Evolutionary conservation across 2,113 vertebrate species (phyloP), one percentile per base, ranked within the genome.

Genomic region (Menura novaehollandiae): DNA sequence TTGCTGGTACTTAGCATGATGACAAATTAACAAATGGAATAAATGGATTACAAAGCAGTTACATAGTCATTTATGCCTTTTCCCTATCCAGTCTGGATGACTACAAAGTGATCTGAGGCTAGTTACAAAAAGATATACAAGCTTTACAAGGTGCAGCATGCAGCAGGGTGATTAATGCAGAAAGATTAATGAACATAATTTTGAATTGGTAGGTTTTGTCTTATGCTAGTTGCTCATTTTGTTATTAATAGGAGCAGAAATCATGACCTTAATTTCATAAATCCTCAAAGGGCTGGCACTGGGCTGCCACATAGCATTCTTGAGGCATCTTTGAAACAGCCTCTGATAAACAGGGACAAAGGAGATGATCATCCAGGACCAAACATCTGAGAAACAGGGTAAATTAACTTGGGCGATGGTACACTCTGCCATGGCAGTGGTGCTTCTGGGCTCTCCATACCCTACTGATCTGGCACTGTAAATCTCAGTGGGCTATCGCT

Each of bases 181-280:
- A 89, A 92, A 95, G 91, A 96, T 96, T 95, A 96, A 96, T 94
- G 93, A 94, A 91, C 46, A 91, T 91, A 85, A 94, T 96, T 93
- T 95, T 72, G 84, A 91, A 91, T 88, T 49, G 7, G 60, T 82
- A 82, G 66, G 66, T 91, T 95, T 95, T 87, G 87, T 92, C 74
- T 94, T 85, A 89, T 0, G 0, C 41, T 82, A 35, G 44, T 85
- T 93, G 56, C n/a, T 85, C 28, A 53, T 79, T 89, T 93, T 88
- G 24, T 87, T 91, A 85, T 89, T 95, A 87, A 89, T 60, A 76
- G 77, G 49, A 1, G 3, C 49, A 52, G 71, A 88, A 95, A 91
- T 87, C 24, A 52, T 85, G 80, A 95, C 33, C 27, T 47, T 74
- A 81, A 15, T 68, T 96, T 94, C 41, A 64, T 75, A 87, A 81